Evolutionary conservation across 2,113 vertebrate species (phyloP).

Genomic region (Perca flavescens): DNA sequence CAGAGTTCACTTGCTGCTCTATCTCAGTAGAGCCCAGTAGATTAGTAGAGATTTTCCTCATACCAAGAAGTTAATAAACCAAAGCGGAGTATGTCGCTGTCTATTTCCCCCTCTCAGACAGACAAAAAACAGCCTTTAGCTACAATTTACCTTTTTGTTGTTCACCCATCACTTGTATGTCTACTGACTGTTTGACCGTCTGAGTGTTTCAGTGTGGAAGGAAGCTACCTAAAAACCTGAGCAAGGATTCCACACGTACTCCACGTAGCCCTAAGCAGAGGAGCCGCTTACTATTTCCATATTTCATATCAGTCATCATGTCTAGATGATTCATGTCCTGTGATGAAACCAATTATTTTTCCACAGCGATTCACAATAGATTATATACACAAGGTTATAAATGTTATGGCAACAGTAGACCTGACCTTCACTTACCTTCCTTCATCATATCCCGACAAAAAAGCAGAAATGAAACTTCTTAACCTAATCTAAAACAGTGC

Average conservation of each 20-base stretch:
- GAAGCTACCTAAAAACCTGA: rapidly evolving
- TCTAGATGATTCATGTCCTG: neutral
- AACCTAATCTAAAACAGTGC: neutral
- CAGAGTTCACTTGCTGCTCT: slow-evolving; percentile 49
- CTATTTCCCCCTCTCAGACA: slow-evolving; percentile 26
- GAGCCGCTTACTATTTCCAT: neutral
- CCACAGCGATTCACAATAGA: slow-evolving; percentile 25
- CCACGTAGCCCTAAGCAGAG: neutral
- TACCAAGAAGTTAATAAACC: slow-evolving; percentile 74
- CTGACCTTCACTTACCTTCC: slow-evolving; percentile 4
- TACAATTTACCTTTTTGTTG: neutral
- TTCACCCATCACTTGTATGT: neutral
- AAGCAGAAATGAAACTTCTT: neutral
- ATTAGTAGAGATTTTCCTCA: slow-evolving; percentile 65
- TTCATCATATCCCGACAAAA: neutral
- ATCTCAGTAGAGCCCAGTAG: slow-evolving; percentile 44
- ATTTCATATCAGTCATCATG: slow-evolving; percentile 7
- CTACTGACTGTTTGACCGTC: neutral
- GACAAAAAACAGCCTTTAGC: slow-evolving; percentile 12
- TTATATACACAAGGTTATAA: neutral
- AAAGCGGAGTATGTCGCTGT: slow-evolving; percentile 28
- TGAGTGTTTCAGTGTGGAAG: neutral
- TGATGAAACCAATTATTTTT: slow-evolving; percentile 15
- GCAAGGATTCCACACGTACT: neutral
- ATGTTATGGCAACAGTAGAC: slow-evolving; percentile 50